phyloP scores from a whole-genome alignment of 2,797 vertebrate genomes.

The Notolabrus celidotus region DNA sequence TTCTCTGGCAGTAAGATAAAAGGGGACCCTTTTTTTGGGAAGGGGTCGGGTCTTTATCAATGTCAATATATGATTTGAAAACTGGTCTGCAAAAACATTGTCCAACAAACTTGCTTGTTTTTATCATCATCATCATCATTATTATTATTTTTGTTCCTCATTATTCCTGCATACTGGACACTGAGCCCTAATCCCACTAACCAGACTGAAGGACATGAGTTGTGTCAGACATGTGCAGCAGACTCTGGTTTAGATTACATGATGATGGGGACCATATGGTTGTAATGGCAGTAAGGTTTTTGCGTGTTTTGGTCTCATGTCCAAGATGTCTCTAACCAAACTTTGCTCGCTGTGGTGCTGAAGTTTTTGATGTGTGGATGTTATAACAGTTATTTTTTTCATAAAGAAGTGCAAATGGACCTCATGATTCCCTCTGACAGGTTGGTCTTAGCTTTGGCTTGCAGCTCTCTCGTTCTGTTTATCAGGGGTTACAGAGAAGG shows the following conservation, averaged over 20 bases:
- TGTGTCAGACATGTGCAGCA: constrained; percentile 34
- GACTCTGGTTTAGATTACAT: constrained; percentile 36
- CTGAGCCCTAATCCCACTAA: no score
- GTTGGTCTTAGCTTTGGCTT: constrained; percentile 50
- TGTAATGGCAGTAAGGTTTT: constrained; percentile 35
- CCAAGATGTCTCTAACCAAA: constrained; percentile 45
- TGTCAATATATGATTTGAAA: no score
- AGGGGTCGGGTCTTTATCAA: no score
- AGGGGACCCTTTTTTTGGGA: no score
- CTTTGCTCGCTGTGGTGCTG: constrained; percentile 18
- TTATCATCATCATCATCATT: no score
- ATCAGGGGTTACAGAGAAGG: constrained; percentile 34
- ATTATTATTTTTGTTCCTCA: no score
- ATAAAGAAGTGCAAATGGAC: constrained; percentile 22
- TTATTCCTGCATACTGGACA: no score
- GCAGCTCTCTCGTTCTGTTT: constrained; percentile 29
- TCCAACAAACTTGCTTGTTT: no score
- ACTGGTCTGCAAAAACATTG: no score
- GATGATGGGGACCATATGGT: constrained; percentile 50
- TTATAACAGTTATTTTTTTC: constrained; percentile 48
- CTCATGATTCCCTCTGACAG: constrained; percentile 50
- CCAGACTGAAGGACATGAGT: constrained; percentile 22
- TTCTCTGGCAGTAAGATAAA: neutral
- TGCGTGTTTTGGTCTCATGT: constrained; percentile 59
- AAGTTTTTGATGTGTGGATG: constrained; percentile 35